Evolutionary conservation across 2,888 invertebrate species (phyloP), one percentile per base, ranked within the genome.

Genomic region (Ectemnius continuus): DNA sequence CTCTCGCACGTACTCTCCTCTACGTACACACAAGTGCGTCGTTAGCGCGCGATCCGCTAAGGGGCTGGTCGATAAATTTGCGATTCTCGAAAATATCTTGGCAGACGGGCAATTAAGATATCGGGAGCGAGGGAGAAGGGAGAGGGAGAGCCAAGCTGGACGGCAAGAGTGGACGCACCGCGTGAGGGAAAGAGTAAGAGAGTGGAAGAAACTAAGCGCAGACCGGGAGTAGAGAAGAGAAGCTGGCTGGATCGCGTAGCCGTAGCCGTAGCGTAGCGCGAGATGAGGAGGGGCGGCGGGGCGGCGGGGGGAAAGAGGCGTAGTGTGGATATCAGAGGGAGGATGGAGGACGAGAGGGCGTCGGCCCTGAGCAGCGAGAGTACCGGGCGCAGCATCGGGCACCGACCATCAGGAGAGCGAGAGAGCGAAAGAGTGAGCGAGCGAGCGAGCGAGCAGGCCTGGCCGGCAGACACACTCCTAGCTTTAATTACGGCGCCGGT

Each of bases 51-150:
- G 80, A 85, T 84, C 84, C 78, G 78, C 78, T 80, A 78, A 81
- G 79, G 81, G 78, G 81, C 85, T 82, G 80, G 84, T 81, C 83
- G 83, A 85, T 87, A 87, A 87, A 87, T 87, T 87, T 84, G 81
- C 83, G 83, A 87, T 86, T 86, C 82, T 84, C 82, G 82, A 87
- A 86, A 87, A 86, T 84, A 85, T 80, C 80, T 82, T 83, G 85
- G 81, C 80, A 71, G 76, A 83, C 81, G 76, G 84, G 83, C 86
- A 85, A 87, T 87, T 86, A 86, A 86, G 87, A 86, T 87, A 86
- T 87, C 84, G 79, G 71, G 79, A 82, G 79, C 76, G 82, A 81
- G 72, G 71, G 58, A 45, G 67, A 67, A 28, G 67, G 67, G 58
- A 67, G 63, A 58, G 60, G 68, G 56, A 57, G 65, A 72, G 65